These are phyloP conservation scores for Ciconia boyciana DNA, from an alignment of 2,113 vertebrate genomes.

Conservation along the genomic window DNA sequence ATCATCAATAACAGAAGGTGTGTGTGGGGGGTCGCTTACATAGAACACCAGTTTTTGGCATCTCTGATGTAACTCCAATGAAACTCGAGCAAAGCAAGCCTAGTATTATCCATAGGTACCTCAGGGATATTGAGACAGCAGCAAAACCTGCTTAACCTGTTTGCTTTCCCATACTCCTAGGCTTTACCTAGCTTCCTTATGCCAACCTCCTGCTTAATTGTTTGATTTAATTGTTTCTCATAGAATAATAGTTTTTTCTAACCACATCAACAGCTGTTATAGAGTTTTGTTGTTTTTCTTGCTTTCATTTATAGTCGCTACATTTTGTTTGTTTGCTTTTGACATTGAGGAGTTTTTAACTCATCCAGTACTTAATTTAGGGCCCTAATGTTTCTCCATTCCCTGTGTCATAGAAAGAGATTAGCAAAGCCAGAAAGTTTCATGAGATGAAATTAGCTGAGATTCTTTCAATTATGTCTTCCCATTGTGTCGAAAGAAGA, in stretches of 20 bases:
- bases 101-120: constrained; percentile 47
- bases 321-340: constrained; percentile 39
- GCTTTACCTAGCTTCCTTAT: constrained; percentile 16
- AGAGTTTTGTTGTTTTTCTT: not conserved
- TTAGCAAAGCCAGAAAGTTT: not conserved
- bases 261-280: constrained; percentile 14
- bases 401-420: not conserved
- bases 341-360: not conserved
- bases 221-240: constrained; percentile 42
- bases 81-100: constrained; percentile 26
- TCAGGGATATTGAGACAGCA: constrained; percentile 39
- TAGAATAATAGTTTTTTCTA: constrained; percentile 24
- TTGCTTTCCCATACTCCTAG: constrained; percentile 58
- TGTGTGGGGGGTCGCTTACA: not conserved
- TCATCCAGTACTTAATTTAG: not conserved
- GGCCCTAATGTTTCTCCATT: not conserved
- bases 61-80: constrained; percentile 46
- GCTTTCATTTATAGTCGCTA: not conserved
- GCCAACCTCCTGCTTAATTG: constrained; percentile 38
- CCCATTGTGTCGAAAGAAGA: not conserved
- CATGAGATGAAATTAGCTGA: not conserved
- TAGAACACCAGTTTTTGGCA: not conserved
- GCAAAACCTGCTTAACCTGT: constrained; percentile 56
- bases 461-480: not conserved
- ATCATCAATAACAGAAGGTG: not conserved